phyloP scores from a whole-genome alignment of 2,113 vertebrate species.

The Pyxicephalus adspersus region DNA sequence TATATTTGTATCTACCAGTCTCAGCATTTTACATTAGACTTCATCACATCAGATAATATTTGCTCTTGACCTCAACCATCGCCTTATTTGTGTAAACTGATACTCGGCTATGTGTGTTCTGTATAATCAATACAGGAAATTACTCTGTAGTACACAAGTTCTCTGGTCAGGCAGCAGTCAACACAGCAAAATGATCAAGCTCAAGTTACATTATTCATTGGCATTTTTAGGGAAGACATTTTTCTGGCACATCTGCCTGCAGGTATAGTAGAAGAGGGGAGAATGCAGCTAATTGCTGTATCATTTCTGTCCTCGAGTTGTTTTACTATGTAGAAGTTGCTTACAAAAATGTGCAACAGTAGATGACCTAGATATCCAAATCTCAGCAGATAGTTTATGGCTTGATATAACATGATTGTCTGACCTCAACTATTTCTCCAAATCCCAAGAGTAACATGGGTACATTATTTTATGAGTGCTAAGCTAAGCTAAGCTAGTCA shows the following conservation, averaged over 20 bases:
- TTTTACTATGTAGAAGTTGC: too few species aligned
- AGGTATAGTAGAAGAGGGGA: background rate
- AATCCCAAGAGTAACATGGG: too few species aligned
- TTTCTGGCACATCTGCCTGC: background rate
- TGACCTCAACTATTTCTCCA: too few species aligned
- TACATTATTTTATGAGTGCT: too few species aligned
- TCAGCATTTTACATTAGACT: background rate
- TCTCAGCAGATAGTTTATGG: too few species aligned
- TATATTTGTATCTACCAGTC: background rate
- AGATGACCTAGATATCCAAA: too few species aligned
- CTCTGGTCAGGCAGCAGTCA: background rate
- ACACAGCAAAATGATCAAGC: background rate
- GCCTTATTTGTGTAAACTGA: background rate
- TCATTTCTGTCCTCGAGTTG: background rate
- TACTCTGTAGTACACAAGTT: background rate
- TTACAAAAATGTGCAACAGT: too few species aligned
- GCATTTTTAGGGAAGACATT: background rate
- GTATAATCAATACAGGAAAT: slow-evolving; percentile 3
- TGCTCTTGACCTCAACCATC: background rate
- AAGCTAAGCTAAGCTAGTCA: too few species aligned
- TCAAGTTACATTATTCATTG: slow-evolving; percentile 12
- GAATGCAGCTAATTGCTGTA: background rate
- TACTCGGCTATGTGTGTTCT: background rate
- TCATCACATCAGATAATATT: background rate
- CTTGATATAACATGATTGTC: too few species aligned